A percentile compares a stretch with the other conserved stretches of the same genome.
phyloP scores from a whole-genome alignment of 2,113 vertebrate genomes.

The Hassar affinis region DNA sequence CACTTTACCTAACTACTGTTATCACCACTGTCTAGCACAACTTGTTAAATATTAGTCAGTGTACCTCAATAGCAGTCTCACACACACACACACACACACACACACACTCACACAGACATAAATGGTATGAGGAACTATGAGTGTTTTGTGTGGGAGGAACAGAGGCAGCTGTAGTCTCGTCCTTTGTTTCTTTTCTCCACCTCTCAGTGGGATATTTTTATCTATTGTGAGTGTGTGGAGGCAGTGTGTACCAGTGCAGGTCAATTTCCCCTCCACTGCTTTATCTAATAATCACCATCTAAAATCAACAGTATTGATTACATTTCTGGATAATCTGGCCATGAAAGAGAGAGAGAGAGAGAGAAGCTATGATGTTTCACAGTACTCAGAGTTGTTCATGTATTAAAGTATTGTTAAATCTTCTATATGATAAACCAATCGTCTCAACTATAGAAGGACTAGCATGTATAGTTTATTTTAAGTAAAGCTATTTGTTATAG shows the following conservation, averaged over 20 bases:
- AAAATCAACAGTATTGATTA: neutral
- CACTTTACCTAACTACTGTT: neutral
- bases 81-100: neutral
- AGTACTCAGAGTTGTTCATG: no score
- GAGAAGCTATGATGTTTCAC: neutral
- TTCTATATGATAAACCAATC: neutral
- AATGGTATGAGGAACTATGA: conserved; percentile 34
- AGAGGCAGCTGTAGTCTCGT: conserved; percentile 24
- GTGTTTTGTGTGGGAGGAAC: conserved; percentile 39
- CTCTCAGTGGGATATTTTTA: conserved; percentile 27
- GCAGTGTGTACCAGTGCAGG: conserved; percentile 1
- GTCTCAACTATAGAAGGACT: neutral
- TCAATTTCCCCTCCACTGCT: conserved; percentile 16
- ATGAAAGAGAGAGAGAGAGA: neutral
- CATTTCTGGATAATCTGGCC: neutral
- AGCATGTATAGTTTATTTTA: neutral
- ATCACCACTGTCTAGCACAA: neutral
- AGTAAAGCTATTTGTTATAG: neutral
- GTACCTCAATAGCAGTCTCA: neutral
- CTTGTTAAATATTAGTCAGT: neutral
- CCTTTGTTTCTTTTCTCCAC: conserved; percentile 14
- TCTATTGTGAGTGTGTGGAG: conserved; percentile 29
- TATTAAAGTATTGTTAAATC: no score
- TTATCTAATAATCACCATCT: conserved; percentile 5
- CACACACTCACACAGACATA: conserved; percentile 6